phyloP scores from a whole-genome alignment of 2,888 invertebrate species.

The Allophyes oxyacanthae region DNA sequence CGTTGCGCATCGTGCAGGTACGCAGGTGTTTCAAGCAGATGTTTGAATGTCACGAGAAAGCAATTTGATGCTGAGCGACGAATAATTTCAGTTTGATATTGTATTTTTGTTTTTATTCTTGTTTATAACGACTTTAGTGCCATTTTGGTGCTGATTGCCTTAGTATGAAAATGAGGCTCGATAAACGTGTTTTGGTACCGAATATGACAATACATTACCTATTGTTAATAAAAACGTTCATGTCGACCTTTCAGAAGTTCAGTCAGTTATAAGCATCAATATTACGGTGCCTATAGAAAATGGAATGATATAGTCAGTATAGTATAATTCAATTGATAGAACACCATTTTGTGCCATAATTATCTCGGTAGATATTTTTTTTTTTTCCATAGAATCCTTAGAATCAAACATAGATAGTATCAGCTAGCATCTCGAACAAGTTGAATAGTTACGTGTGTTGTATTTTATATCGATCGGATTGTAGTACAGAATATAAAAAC shows the following conservation, averaged over 20 bases:
- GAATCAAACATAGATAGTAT: background rate
- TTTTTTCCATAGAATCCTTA: no score
- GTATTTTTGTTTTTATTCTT: background rate
- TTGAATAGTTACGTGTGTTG: background rate
- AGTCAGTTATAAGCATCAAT: no score
- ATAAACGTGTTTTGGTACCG: no score
- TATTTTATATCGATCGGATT: no score
- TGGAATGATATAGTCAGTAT: background rate
- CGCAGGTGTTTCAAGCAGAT: conserved; percentile 64
- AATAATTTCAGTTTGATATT: conserved; percentile 15
- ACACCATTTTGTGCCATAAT: conserved; percentile 14
- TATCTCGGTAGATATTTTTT: conserved; percentile 11
- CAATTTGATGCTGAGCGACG: conserved; percentile 31
- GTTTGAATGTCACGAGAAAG: conserved; percentile 40
- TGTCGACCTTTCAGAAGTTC: no score
- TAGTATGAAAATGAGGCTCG: no score
- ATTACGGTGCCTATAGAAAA: background rate
- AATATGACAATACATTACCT: no score
- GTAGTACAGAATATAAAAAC: no score
- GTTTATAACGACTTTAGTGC: background rate
- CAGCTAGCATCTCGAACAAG: background rate
- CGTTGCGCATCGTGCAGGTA: conserved; percentile 65
- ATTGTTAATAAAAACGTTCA: no score
- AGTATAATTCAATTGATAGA: conserved; percentile 1
- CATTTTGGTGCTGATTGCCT: no score